Evolutionary conservation across 1,140 invertebrate genomes (phyloP).

Genomic region (Lerema accius): DNA sequence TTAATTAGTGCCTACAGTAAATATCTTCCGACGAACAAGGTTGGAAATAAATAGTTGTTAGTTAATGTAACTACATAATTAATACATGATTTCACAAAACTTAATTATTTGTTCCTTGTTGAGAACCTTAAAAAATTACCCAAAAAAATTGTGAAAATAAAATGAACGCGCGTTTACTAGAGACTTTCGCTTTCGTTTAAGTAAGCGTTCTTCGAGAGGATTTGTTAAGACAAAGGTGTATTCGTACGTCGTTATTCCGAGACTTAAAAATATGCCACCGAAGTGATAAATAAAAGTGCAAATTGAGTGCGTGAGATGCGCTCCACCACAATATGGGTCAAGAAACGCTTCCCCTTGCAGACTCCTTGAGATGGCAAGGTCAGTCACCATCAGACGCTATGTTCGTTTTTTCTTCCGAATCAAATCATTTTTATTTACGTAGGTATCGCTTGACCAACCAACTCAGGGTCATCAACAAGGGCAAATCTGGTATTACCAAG

Average conservation of each 20-base stretch:
- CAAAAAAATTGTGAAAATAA: too few species aligned
- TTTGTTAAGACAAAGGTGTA: background rate
- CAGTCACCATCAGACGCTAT: slow-evolving; percentile 66
- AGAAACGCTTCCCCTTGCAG: slow-evolving; percentile 75
- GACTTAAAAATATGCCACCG: slow-evolving; percentile 12
- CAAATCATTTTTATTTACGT: slow-evolving; percentile 80
- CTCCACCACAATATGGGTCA: slow-evolving; percentile 65
- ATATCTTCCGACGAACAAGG: too few species aligned
- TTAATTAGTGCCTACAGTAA: too few species aligned
- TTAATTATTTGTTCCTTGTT: too few species aligned
- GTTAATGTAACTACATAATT: too few species aligned
- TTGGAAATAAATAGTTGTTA: too few species aligned
- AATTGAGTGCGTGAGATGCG: slow-evolving; percentile 42
- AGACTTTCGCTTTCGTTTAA: too few species aligned
- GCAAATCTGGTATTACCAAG: slow-evolving; percentile 50
- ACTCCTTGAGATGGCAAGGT: slow-evolving; percentile 71
- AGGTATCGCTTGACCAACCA: slow-evolving; percentile 66
- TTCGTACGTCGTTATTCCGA: background rate
- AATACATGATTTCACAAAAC: too few species aligned
- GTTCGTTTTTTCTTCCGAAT: slow-evolving; percentile 71
- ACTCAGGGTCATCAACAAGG: slow-evolving; percentile 67
- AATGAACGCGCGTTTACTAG: too few species aligned
- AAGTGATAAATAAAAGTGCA: slow-evolving; percentile 42
- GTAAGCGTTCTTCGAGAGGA: too few species aligned
- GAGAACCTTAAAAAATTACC: too few species aligned